Base-by-base conservation (phyloP, 2,797 vertebrate genomes). In the Graptemys geographica region DNA sequence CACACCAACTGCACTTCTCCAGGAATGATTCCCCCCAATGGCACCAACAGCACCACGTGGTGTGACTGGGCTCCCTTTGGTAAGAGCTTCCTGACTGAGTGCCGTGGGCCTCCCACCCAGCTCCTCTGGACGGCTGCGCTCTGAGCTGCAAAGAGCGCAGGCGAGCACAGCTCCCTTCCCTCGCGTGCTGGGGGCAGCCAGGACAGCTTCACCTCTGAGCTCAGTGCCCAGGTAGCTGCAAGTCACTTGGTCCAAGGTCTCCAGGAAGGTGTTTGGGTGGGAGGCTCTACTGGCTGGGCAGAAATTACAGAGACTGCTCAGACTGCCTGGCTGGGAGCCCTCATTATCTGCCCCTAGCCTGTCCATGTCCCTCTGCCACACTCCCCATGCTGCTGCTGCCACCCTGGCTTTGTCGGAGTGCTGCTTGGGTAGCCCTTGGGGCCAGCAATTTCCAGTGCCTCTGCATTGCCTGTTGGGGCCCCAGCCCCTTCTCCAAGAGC, bases 41-140 rank as follows among this genome's bases (percentile, higher is more conserved):
- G 97, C 51, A 99, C 98, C 27, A 97, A 99, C 85, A 99, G 99
- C 98, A 99, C 94, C 37, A 99, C 99, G 0, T 99, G 99, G 99
- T 99, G 99, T 79, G 98, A 98, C 97, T 99, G 99, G 99, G 97
- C 97, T 5, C 99, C 99, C 0, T 99, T 99, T n/a, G 99, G 99
- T 99, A 95, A 98, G 99, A 96, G 55, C 55, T 55, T 65, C 3
- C 2, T 1, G 55, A 2, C 44, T 5, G 3, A 12, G 28, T 7
- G 15, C 4, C 3, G 1, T 15, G 59, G 78, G 59, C 80, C n/a
- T 25, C 37, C 53, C 83, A 4, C n/a, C 62, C 8, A 19, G 33
- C 62, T 69, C 62, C 62, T 62, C 15, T 10, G 62, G 31, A 28
- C 1, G 31, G 59, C 59, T 5, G 62, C 18, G 18, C 62, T 33